Evolutionary conservation across 2,113 vertebrate genomes (phyloP), one percentile per base, ranked within the genome.

Genomic region (Prolemur simus): DNA sequence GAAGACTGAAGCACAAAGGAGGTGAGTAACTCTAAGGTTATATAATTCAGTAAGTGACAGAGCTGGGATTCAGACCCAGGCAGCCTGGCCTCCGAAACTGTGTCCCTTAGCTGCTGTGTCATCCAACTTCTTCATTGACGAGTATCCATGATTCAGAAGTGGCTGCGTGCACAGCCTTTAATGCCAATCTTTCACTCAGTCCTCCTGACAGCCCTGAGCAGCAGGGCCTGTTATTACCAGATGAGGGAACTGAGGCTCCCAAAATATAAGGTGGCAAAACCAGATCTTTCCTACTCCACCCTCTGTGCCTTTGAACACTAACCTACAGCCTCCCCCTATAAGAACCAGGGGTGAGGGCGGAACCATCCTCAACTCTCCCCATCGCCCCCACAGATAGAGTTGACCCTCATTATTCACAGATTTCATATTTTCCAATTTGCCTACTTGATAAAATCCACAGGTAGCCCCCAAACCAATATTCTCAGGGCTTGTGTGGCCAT

Each of bases 51-150:
- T 45, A 58, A 81, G 83, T 6, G 45, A 49, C 74, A 37, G 87
- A 58, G 54, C 56, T 23, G 47, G 66, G 12, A 10, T 63, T 32
- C 20, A 25, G 1, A 52, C 34, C 25, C 32, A 58, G 80, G 39
- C 60, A 39, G 54, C 45, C 45, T 76, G 87, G 58, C 49, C 17
- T 58, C 12, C 2, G 42, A 78, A 27, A 13, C 27, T 54, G 42
- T 1, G 14, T 29, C 5, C 21, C 11, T 7, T 1, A 29, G 68
- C n/a, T 42, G 0, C 63, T 42, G 1, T 39, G 21, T 32, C 39
- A 11, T 21, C 54, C 20, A 27, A 34, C 63, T 54, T 52, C 42
- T 69, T 5, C 73, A 4, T 1, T 2, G 42, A 63, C 9, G 25
- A 21, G n/a, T 8, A 21, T 25, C 17, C 18, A 15, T n/a, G 42